Base-by-base conservation (phyloP, 2,888 invertebrate species). In the Eugnorisma glareosa region DNA sequence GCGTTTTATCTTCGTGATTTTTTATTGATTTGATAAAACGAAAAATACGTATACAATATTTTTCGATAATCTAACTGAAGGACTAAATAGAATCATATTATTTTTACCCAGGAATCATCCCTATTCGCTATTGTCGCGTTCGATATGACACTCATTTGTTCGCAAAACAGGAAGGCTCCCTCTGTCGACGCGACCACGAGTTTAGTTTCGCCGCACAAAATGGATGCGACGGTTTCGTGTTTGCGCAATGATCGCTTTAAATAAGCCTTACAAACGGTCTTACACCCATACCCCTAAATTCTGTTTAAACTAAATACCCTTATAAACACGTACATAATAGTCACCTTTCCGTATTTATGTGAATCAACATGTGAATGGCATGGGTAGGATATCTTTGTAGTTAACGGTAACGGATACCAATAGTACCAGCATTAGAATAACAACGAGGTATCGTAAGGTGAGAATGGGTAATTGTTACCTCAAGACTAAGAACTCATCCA, bases 281-380 rank as follows among this genome's bases (percentile, higher is more conserved):
- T 35, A n/a, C 5, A 21, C 2, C 21, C n/a, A 13, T 2, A 70
- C 64, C 28, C 7, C 48, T 21, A 1, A 28, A 21, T 21, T 24
- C 37, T 28, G 28, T 28, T 48, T 21, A 70, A 37, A 68, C 73
- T 73, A 18, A 1, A 54, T 40, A 73, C n/a, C 40, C 31, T n/a
- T 54, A 51, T 43, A 54, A 73, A 31, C n/a, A 73, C 40, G 8
- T 10, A 35, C 15, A n/a, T 31, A 74, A 35, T 74, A 43, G 31
- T 21, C n/a, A 21, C 40, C 31, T 24, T 35, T 15, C 74, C 43
- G 2, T 74, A 21, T 21, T 31, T 40, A 73, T 13, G 51, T 10
- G 72, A 72, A 73, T 73, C 48, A 45, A 45, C 21, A 68, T 21
- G 4, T 66, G 11, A 15, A 18, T 13, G 1, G n/a, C 18, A 35